Base-by-base conservation (phyloP, 2,888 invertebrate species). In the Aromia moschata region DNA sequence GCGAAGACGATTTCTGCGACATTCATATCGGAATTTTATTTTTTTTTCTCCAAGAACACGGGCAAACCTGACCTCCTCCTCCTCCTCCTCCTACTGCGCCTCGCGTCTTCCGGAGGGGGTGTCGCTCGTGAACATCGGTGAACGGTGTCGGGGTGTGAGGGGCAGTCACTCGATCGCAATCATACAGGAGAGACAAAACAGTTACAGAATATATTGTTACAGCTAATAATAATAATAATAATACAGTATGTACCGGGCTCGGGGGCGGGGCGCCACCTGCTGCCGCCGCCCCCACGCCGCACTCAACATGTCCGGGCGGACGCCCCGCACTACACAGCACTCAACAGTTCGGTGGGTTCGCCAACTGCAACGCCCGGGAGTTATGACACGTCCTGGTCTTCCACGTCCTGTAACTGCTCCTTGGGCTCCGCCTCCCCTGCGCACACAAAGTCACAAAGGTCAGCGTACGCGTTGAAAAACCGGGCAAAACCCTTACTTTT, bases 321-420 rank as follows among this genome's bases (percentile, higher is more conserved):
- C 56, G 62, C 70, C 69, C 71, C 59, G 73, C 74, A 74, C 74
- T 74, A 72, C 73, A 74, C 74, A 74, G 74, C 74, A 74, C 74
- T 74, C 69, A 70, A 70, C 66, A 72, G 72, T 73, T 72, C 69
- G 62, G 59, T 62, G n/a, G n/a, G n/a, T 60, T 64, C 58, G 61
- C 58, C 64, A 60, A 54, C 45, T 54, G 58, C 62, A 60, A 59
- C 62, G 62, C 65, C 65, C 62, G 70, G 71, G 75, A 76, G 79
- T 94, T 94, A 94, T 91, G 94, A 94, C 84, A 94, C 94, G 85
- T 95, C 95, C 84, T 95, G 94, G 83, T 94, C 94, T 83, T 96
- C 95, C 79, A 90, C 93, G 83, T 96, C 96, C 83, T 94, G 93
- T 81, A 93, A 87, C 83, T 91, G 90, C 83, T 93, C 93, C 84